phyloP scores from a whole-genome alignment of 2,888 invertebrate species.

The Eueremaeus valkanovi region DNA sequence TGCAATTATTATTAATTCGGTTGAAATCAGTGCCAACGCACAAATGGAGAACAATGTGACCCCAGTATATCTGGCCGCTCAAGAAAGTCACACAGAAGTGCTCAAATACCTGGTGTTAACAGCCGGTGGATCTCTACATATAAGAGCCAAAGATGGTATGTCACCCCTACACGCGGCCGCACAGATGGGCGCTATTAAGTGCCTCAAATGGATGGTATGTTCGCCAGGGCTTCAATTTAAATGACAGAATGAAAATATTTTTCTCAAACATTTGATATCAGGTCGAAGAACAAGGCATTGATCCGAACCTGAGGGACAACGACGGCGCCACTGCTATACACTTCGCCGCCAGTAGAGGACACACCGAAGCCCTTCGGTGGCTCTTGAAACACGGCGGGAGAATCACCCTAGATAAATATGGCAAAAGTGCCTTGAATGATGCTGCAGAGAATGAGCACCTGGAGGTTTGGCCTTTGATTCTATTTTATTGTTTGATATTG shows the following conservation, averaged over 20 bases:
- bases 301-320: constrained; percentile 77
- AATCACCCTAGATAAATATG: constrained; percentile 74
- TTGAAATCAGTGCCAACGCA: constrained; percentile 76
- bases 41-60: constrained; percentile 91
- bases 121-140: constrained; percentile 75
- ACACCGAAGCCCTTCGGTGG: constrained; percentile 68
- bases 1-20: no score
- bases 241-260: not conserved
- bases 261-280: constrained; percentile 37
- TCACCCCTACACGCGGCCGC: constrained; percentile 83
- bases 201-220: constrained; percentile 80
- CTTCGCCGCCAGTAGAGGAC: constrained; percentile 80
- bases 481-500: no score
- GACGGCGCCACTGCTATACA: constrained; percentile 85
- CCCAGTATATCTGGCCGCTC: constrained; percentile 80
- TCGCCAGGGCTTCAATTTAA: not conserved
- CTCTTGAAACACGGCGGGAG: constrained; percentile 75
- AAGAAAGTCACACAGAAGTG: constrained; percentile 80
- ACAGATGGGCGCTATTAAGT: constrained; percentile 79
- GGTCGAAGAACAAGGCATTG: constrained; percentile 74
- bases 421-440: constrained; percentile 84
- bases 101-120: constrained; percentile 77
- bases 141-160: constrained; percentile 83
- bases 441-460: constrained; percentile 68
- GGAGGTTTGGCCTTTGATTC: constrained; percentile 25